Evolutionary conservation across 2,797 vertebrate genomes (phyloP), one percentile per base, ranked within the genome.

Genomic region (Sandelia bainsii): DNA sequence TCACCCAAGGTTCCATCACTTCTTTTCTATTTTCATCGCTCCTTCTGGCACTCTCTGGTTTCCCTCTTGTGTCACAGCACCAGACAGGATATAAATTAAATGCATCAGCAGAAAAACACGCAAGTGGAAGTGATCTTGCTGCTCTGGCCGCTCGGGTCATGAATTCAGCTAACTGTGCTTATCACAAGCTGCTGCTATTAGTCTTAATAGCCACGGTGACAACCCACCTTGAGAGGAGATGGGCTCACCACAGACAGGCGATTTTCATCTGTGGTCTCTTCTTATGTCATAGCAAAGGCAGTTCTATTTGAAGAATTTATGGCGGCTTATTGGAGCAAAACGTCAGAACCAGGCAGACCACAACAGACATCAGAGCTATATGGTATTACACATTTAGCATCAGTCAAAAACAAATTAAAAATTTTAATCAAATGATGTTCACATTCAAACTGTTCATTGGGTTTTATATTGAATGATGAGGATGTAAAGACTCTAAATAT

Each of bases 51-150:
- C 88, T 72, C 61, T 68, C 60, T 66, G 60, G 62, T 79, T 75
- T 80, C 75, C 74, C 79, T 75, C 67, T 52, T 14, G 62, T 87
- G 85, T 88, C 85, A 87, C 77, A 81, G 80, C 71, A 46, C 69
- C 19, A 73, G 88, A 88, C 85, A 71, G 81, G 85, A 86, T 86
- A 63, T 87, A 92, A 93, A 93, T 88, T 77, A 87, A 89, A 87
- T 59, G 77, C 89, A 89, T 93, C 88, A 91, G 88, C 92, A 92
- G 84, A 91, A 92, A 91, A 93, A 93, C 87, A 92, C 87, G 90
- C 90, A 87, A 86, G 88, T 87, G 84, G 89, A 91, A 92, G 92
- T 84, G 86, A 89, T 89, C 82, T 74, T 46, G 65, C 79, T 29
- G 54, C 85, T 79, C 62, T 25, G 66, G 69, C 82, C 85, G 19